These are phyloP conservation scores for Leptoclinus maculatus DNA, from an alignment of 2,797 vertebrate genomes.

Conservation along the genomic window DNA sequence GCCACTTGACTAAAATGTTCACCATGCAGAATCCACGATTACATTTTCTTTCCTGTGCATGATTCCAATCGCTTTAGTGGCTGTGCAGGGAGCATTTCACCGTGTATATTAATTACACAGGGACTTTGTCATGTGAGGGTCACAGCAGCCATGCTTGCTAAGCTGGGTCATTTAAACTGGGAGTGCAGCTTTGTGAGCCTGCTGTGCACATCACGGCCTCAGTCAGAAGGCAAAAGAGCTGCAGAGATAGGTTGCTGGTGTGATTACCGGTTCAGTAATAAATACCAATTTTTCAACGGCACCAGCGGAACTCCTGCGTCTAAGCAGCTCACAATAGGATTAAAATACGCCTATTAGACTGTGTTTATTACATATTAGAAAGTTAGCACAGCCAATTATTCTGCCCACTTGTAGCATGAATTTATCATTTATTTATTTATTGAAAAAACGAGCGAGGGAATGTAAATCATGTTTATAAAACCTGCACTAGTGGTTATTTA, in stretches of 20 bases:
- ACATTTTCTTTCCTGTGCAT: constrained; percentile 90
- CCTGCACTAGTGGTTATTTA: not conserved
- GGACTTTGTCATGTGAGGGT: constrained; percentile 90
- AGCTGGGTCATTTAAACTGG: constrained; percentile 92
- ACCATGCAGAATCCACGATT: constrained; percentile 94
- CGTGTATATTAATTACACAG: constrained; percentile 98
- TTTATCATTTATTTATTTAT: constrained; percentile 5
- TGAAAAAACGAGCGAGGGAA: not conserved
- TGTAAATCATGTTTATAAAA: not conserved
- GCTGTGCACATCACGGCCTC: constrained; percentile 90
- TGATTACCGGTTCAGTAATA: constrained; percentile 86
- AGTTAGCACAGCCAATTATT: constrained; percentile 59
- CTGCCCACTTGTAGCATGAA: constrained; percentile 4
- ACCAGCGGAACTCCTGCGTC: constrained; percentile 82
- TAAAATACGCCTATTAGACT: constrained; percentile 73
- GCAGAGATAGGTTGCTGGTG: constrained; percentile 86
- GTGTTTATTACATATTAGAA: constrained; percentile 72
- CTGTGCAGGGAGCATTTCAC: constrained; percentile 93
- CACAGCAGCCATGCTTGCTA: constrained; percentile 91
- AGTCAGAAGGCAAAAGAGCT: constrained; percentile 74
- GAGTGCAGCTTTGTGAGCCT: constrained; percentile 86
- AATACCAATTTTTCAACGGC: constrained; percentile 87
- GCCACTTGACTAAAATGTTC: constrained; percentile 93
- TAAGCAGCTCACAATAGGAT: constrained; percentile 77
- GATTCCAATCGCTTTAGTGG: constrained; percentile 94